These are phyloP conservation scores for Clarias laeviceps DNA, from an alignment of 2,797 vertebrate genomes.

Conservation along the genomic window DNA sequence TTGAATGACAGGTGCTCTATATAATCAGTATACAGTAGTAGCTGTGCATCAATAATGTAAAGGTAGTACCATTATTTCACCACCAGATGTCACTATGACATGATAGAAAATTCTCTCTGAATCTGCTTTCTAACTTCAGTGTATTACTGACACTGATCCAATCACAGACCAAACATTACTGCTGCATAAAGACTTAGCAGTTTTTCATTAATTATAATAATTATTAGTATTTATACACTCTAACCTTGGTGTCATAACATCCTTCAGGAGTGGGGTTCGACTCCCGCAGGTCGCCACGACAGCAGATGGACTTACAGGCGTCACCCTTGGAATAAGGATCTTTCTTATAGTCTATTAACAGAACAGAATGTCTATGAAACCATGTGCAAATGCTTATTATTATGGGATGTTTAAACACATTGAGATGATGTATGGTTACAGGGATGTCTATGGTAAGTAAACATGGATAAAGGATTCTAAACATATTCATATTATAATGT, in stretches of 20 bases:
- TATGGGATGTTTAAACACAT: background rate
- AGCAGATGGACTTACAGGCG: conserved; percentile 91
- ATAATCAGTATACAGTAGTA: background rate
- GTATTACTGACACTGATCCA: background rate
- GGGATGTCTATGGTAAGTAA: background rate
- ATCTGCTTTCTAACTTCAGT: background rate
- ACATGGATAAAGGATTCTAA: background rate
- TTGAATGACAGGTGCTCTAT: background rate
- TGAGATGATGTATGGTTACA: background rate
- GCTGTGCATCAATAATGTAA: background rate
- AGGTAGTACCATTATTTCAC: background rate
- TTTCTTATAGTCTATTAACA: conserved; percentile 79
- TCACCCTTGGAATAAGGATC: conserved; percentile 84
- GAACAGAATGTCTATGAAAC: background rate
- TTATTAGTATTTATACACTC: background rate
- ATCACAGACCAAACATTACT: background rate
- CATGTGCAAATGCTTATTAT: background rate
- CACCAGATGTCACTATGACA: background rate
- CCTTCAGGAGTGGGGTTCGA: conserved; percentile 75
- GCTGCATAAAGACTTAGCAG: background rate
- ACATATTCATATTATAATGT: background rate
- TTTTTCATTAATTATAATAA: background rate
- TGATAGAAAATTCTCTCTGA: background rate
- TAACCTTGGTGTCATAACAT: conserved; percentile 94
- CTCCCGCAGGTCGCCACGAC: conserved; percentile 81